Percentiles rank a stretch among this genome's conserved stretches.
These are phyloP conservation scores for Epirrhoe tristata DNA, from an alignment of 2,888 invertebrate genomes.

Conservation along the genomic window DNA sequence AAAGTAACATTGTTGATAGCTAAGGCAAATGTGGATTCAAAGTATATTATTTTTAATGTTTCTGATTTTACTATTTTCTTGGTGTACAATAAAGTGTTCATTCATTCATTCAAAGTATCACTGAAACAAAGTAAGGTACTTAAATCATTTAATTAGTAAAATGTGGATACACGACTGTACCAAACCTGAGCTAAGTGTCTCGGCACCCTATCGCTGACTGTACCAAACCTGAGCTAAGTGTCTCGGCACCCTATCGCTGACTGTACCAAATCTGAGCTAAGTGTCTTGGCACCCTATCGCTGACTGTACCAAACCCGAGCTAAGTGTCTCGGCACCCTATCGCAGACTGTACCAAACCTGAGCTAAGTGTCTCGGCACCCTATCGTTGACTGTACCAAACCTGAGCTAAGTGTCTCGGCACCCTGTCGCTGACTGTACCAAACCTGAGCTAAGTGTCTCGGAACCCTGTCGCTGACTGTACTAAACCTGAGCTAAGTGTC, in stretches of 20 bases:
- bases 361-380: constrained; percentile 55
- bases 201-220: constrained; percentile 72
- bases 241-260: constrained; percentile 72
- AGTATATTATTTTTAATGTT: too few relatives aligned
- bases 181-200: constrained; percentile 46
- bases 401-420: constrained; percentile 50
- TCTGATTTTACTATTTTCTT: too few relatives aligned
- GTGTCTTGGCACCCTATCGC: constrained; percentile 67
- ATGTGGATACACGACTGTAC: too few relatives aligned
- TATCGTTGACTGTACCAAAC: too few relatives aligned
- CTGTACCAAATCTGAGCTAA: constrained; percentile 72
- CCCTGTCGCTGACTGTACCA: constrained; percentile 78
- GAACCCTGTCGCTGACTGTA: constrained; percentile 74
- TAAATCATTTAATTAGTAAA: too few relatives aligned
- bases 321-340: constrained; percentile 65
- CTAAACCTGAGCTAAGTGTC: neutral
- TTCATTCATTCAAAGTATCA: too few relatives aligned
- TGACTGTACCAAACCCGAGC: constrained; percentile 77
- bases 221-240: constrained; percentile 46
- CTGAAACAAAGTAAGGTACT: too few relatives aligned
- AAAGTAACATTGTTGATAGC: too few relatives aligned
- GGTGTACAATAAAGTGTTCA: too few relatives aligned
- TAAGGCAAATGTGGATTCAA: too few relatives aligned
- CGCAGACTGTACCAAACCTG: too few relatives aligned
- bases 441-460: constrained; percentile 49